Percentiles rank a stretch among this genome's conserved stretches.
Evolutionary conservation across 2,888 invertebrate species (phyloP).

Genomic region (Ferrisia virgata): DNA sequence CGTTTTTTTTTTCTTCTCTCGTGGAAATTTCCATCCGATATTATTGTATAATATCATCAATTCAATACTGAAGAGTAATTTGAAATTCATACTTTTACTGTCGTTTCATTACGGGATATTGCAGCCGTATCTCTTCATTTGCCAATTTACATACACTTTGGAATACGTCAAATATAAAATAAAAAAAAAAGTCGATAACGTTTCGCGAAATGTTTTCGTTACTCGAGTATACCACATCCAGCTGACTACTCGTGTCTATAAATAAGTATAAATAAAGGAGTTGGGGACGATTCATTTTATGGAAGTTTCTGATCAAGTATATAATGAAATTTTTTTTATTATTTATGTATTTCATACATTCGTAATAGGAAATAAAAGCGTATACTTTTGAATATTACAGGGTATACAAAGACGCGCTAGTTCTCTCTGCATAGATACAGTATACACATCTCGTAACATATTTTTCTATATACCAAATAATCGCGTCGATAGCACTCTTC

Average conservation of each 20-base stretch:
- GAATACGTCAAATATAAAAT: neutral
- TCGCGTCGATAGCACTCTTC: neutral
- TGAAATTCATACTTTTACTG: neutral
- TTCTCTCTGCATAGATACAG: too few species aligned
- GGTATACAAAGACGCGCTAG: neutral
- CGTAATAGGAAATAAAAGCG: neutral
- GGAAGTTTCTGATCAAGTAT: neutral
- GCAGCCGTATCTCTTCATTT: neutral
- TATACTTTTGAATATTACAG: neutral
- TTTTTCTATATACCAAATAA: neutral
- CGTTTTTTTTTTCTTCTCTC: neutral
- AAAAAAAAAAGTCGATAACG: neutral
- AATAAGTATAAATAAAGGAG: neutral
- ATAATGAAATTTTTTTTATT: constrained; percentile 16
- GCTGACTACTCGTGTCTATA: neutral
- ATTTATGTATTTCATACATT: neutral
- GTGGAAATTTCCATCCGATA: neutral
- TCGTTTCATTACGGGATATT: neutral
- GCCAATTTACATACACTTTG: neutral
- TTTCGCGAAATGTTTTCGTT: neutral
- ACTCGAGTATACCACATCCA: neutral
- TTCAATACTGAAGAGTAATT: neutral
- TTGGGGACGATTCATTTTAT: neutral
- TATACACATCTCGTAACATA: neutral
- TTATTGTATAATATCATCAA: neutral